Conservation (phyloP, 2,888 invertebrate genomes). For the Himalopsyche tibetana region DNA sequence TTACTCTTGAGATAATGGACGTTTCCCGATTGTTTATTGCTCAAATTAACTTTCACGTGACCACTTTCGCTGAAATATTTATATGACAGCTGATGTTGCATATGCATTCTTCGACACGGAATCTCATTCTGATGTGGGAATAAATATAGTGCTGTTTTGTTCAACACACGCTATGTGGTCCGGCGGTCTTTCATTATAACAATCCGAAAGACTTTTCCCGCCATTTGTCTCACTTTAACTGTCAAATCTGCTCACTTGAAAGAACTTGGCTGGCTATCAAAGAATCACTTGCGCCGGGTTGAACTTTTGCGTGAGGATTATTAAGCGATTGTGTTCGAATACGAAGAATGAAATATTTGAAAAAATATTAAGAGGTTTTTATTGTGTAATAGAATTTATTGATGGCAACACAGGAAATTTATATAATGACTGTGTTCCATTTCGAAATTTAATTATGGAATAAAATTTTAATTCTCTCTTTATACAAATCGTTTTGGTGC, state of each 20-base stretch:
- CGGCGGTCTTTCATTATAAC: background rate
- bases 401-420: no score
- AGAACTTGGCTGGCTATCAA: slow-evolving; percentile 7
- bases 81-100: slow-evolving; percentile 2
- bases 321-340: background rate
- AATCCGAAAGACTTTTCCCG: slow-evolving; percentile 12
- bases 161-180: background rate
- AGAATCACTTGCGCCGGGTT: background rate
- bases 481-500: no score
- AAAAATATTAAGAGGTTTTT: background rate
- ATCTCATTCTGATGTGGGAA: background rate
- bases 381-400: no score
- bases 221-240: slow-evolving; percentile 28
- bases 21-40: background rate
- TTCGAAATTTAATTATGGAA: no score
- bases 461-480: no score
- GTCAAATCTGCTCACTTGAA: background rate
- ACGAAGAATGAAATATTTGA: background rate
- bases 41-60: slow-evolving; percentile 6
- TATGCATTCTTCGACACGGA: background rate
- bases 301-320: background rate
- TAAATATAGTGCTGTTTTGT: background rate
- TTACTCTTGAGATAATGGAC: no score
- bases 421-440: no score
- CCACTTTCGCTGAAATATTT: background rate